These are phyloP conservation scores for Muscina levida DNA, from an alignment of 2,888 invertebrate species.

Conservation along the genomic window DNA sequence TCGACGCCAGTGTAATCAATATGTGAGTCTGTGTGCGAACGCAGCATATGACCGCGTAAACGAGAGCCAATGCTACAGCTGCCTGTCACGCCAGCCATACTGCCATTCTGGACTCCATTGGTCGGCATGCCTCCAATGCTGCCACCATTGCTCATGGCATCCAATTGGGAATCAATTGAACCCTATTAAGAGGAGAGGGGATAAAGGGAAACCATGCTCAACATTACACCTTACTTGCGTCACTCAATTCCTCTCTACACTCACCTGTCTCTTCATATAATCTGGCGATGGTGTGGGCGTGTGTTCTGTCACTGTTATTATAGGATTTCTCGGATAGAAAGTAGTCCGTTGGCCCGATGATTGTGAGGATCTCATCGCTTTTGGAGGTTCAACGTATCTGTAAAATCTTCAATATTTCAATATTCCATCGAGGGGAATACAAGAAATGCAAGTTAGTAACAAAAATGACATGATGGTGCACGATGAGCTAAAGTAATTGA, in stretches of 20 bases:
- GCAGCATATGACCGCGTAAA: constrained; percentile 84
- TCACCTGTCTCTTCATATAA: constrained; percentile 89
- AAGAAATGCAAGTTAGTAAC: constrained; percentile 68
- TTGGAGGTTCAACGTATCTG: constrained; percentile 79
- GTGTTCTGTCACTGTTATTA: constrained; percentile 98
- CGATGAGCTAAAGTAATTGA: constrained; percentile 40
- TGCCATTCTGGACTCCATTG: constrained; percentile 71
- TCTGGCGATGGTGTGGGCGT: constrained; percentile 95
- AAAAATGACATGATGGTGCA: constrained; percentile 69
- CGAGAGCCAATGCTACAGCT: constrained; percentile 72
- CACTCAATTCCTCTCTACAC: constrained; percentile 24
- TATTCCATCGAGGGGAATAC: constrained; percentile 67
- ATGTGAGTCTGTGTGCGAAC: constrained; percentile 95
- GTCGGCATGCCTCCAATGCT: constrained; percentile 69
- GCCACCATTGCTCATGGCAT: constrained; percentile 80
- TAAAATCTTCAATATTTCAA: constrained; percentile 78
- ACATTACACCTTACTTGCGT: background rate
- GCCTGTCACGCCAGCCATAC: constrained; percentile 71
- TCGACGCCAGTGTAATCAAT: constrained; percentile 93
- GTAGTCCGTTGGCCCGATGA: constrained; percentile 76
- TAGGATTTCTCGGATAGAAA: constrained; percentile 91
- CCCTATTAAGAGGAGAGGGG: constrained; percentile 81
- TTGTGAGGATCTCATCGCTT: constrained; percentile 76
- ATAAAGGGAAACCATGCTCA: constrained; percentile 21
- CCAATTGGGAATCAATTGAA: constrained; percentile 91